These are phyloP conservation scores for Diorhabda sublineata DNA, from an alignment of 1,140 invertebrate species.

Conservation along the genomic window DNA sequence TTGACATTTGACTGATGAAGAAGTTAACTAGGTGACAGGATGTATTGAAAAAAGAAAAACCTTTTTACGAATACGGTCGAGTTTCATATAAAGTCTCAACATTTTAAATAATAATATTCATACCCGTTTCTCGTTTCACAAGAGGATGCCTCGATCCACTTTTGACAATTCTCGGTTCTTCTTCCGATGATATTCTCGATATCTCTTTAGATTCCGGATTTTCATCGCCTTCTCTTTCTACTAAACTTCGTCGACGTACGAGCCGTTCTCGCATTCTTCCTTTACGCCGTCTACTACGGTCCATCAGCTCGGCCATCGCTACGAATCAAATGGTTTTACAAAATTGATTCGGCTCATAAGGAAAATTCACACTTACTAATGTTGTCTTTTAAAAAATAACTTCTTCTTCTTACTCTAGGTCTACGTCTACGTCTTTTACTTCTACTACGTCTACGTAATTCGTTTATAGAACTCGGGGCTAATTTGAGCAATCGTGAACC, in stretches of 20 bases:
- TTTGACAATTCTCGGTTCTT: not conserved
- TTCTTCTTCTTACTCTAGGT: not conserved
- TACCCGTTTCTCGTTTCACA: not conserved
- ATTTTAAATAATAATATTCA: not conserved
- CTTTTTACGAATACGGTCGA: not conserved
- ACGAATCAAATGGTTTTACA: not conserved
- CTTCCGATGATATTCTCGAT: not conserved
- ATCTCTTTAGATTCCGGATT: not conserved
- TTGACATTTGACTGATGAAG: not conserved
- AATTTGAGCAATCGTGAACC: not conserved
- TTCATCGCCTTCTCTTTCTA: not conserved
- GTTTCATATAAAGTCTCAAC: not conserved
- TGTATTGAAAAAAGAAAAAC: not conserved
- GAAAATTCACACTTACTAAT: not conserved
- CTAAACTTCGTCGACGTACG: not conserved
- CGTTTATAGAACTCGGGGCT: not conserved
- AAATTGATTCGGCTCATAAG: not conserved
- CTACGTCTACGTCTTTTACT: not conserved
- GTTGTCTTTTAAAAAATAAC: not conserved
- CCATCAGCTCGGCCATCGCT: not conserved
- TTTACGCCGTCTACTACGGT: conserved; percentile 1
- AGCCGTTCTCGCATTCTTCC: not conserved
- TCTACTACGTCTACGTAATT: not conserved
- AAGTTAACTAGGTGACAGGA: not conserved
- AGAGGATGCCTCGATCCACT: not conserved